Evolutionary conservation across 2,113 vertebrate species (phyloP), one percentile per base, ranked within the genome.

Genomic region (Cacatua alba): DNA sequence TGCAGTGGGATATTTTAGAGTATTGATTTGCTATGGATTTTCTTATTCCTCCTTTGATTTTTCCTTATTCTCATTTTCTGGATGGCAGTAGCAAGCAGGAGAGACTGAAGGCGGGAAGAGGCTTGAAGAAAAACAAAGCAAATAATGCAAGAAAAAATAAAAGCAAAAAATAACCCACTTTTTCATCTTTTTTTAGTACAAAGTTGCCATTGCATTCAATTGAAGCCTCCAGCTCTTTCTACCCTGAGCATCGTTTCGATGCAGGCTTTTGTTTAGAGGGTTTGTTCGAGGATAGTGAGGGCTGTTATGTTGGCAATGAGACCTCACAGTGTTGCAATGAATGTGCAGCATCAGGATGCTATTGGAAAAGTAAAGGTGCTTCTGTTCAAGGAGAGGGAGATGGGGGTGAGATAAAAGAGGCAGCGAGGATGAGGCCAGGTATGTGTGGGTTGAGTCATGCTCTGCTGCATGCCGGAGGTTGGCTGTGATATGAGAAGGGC

Each of bases 131-230:
- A 81, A 91, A 71, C 11, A 60, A 62, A 85, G 5, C 10, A 57
- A 82, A 55, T 13, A 26, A 72, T 86, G 28, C 6, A 37, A 71
- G 4, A 43, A 85, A 82, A 48, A 35, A 28, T 29, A 23, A 20
- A 21, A 35, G 8, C 2, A 11, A 19, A 33, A n/a, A 39, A 12
- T 9, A 68, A 41, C 7, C 2, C 0, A 1, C 4, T 10, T 39
- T 48, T 33, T 64, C n/a, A 6, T 23, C 7, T 76, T 24, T 41
- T 24, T 77, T 63, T 48, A 63, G 26, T 76, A 55, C 55, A 82
- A 59, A 23, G 12, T 71, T 81, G 24, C 4, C 25, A 33, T 26
- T 92, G 19, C 29, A 35, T 88, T 90, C 0, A 43, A 76, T 39
- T 82, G 17, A 86, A 72, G 51, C 88, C 33, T 82, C 25, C n/a